Conservation (phyloP, 2,888 invertebrate species). For the Trissonchulus sp. region DNA sequence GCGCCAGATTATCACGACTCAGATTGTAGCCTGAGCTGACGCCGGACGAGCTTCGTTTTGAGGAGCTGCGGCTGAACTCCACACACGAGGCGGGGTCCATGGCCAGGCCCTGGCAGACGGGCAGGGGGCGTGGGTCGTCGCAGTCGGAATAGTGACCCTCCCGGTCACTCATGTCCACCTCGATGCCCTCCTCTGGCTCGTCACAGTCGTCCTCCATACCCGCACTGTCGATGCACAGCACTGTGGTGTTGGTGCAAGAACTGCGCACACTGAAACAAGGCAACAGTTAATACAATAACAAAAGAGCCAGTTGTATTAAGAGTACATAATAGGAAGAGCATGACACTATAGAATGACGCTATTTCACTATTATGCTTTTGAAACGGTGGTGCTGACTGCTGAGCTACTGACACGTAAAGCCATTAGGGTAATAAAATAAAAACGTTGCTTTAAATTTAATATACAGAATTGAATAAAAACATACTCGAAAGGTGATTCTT, state of each 20-base stretch:
- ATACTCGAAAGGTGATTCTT: not conserved
- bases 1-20: constrained; percentile 18
- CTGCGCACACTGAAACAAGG: constrained; percentile 19
- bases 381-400: too few species aligned
- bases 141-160: not conserved
- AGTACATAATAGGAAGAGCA: too few species aligned
- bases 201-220: not conserved
- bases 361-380: too few species aligned
- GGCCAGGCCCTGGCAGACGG: not conserved
- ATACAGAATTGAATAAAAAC: too few species aligned
- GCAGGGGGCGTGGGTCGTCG: not conserved
- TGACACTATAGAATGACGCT: too few species aligned
- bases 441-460: too few species aligned
- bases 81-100: not conserved
- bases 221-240: constrained; percentile 4
- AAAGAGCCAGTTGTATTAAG: constrained; percentile 15
- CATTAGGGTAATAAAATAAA: too few species aligned
- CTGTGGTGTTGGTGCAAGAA: constrained; percentile 5
- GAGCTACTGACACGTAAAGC: too few species aligned
- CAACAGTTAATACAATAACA: constrained; percentile 4
- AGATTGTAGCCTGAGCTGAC: constrained; percentile 6
- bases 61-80: constrained; percentile 23
- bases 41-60: constrained; percentile 23
- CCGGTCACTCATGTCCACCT: constrained; percentile 1
- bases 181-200: not conserved